Percentiles rank a stretch among this genome's conserved stretches.
Conservation (phyloP, 2,797 vertebrate species). For the Danio albolineatus region DNA sequence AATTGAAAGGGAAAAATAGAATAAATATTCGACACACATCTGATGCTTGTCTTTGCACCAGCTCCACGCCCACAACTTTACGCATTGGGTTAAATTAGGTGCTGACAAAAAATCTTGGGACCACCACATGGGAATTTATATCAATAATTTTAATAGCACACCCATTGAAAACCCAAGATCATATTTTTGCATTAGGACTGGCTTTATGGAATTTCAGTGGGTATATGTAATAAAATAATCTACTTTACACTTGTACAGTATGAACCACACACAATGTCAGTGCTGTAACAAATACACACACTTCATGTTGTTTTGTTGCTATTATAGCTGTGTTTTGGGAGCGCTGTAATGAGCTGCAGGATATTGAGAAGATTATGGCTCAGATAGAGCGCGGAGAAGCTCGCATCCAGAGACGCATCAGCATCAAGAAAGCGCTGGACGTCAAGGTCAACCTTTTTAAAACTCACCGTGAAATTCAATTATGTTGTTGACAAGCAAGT, state of each 20-base stretch:
- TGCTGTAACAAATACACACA: neutral
- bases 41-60: too few species aligned
- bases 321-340: constrained; percentile 87
- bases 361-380: constrained; percentile 90
- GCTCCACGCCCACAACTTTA: too few species aligned
- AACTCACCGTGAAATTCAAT: neutral
- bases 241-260: neutral
- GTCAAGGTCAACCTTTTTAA: constrained; percentile 79
- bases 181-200: too few species aligned
- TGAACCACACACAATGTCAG: neutral
- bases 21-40: too few species aligned
- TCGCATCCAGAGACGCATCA: constrained; percentile 87
- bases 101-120: too few species aligned
- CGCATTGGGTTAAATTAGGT: too few species aligned
- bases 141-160: too few species aligned
- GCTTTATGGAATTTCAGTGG: too few species aligned
- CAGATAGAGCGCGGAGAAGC: constrained; percentile 89
- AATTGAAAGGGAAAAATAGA: too few species aligned
- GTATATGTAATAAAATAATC: too few species aligned
- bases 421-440: constrained; percentile 89
- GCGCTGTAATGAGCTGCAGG: constrained; percentile 88
- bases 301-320: neutral
- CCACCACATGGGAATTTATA: too few species aligned
- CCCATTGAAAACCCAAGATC: too few species aligned
- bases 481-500: constrained; percentile 27